Percentiles rank a stretch among this genome's conserved stretches.
Conservation (phyloP, 2,113 vertebrate species). For the Chlorocebus sabaeus region DNA sequence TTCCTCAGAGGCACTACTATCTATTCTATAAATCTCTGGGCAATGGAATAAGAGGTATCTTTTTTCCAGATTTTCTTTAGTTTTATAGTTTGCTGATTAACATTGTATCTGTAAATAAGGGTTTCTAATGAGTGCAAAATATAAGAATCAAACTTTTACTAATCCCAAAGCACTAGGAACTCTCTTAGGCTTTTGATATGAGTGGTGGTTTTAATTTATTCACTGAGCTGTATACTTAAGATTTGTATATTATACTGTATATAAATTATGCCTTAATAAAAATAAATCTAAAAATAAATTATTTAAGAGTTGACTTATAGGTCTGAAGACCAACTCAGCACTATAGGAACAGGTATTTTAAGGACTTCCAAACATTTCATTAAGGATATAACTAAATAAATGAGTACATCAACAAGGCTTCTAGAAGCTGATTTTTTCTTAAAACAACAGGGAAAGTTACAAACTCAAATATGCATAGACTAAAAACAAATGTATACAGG, state of each 20-base stretch:
- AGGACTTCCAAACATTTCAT: slow-evolving; percentile 36
- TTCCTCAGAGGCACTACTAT: slow-evolving; percentile 14
- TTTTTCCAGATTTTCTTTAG: not conserved
- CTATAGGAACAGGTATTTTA: slow-evolving; percentile 18
- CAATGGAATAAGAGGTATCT: not conserved
- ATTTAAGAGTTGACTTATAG: not conserved
- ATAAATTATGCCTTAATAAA: not conserved
- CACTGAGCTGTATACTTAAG: not conserved
- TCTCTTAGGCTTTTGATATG: not conserved
- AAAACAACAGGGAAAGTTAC: slow-evolving; percentile 34
- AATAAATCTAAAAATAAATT: slow-evolving; percentile 10
- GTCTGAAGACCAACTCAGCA: slow-evolving; percentile 18
- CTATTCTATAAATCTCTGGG: not conserved
- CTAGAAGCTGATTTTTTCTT: not conserved
- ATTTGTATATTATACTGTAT: not conserved
- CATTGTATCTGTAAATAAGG: not conserved
- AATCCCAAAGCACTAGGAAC: slow-evolving; percentile 10
- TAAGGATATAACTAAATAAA: slow-evolving; percentile 47
- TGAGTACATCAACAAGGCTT: not conserved
- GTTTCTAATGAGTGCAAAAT: slow-evolving; percentile 25
- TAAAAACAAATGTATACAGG: not conserved
- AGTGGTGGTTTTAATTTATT: slow-evolving; percentile 31
- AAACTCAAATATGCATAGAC: slow-evolving; percentile 31
- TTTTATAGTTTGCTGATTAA: slow-evolving; percentile 44
- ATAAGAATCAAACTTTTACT: not conserved